Percentiles rank a stretch among this genome's conserved stretches.
These are phyloP conservation scores for Drepana arcuata DNA, from an alignment of 1,140 invertebrate genomes.

Conservation along the genomic window DNA sequence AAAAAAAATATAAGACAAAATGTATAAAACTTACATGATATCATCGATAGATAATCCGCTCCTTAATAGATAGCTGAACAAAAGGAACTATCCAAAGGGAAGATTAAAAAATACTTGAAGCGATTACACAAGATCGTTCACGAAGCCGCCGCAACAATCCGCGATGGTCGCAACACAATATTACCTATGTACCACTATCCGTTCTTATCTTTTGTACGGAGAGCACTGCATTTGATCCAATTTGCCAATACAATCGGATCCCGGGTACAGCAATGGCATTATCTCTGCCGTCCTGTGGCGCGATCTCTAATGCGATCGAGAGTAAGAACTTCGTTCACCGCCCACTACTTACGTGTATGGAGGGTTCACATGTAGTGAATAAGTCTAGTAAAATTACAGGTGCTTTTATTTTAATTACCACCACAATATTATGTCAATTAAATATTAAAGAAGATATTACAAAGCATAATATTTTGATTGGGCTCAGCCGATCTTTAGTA, in stretches of 20 bases:
- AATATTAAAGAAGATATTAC: too few relatives aligned
- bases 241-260: constrained; percentile 72
- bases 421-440: too few relatives aligned
- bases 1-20: too few relatives aligned
- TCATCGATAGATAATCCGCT: not conserved
- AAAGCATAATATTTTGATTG: too few relatives aligned
- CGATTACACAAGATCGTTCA: constrained; percentile 30
- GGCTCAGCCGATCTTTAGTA: too few relatives aligned
- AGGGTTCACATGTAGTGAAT: too few relatives aligned
- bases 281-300: constrained; percentile 43
- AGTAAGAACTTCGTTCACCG: constrained; percentile 35
- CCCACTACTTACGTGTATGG: constrained; percentile 4
- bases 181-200: constrained; percentile 41
- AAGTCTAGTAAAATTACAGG: too few relatives aligned
- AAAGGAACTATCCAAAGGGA: constrained; percentile 1
- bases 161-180: constrained; percentile 50
- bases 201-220: constrained; percentile 63
- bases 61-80: not conserved
- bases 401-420: too few relatives aligned
- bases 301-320: constrained; percentile 54
- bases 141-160: constrained; percentile 20
- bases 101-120: constrained; percentile 23
- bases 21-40: too few relatives aligned
- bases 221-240: constrained; percentile 72
- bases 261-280: constrained; percentile 65